phyloP scores from a whole-genome alignment of 2,888 invertebrate genomes.

The Leucania comma region DNA sequence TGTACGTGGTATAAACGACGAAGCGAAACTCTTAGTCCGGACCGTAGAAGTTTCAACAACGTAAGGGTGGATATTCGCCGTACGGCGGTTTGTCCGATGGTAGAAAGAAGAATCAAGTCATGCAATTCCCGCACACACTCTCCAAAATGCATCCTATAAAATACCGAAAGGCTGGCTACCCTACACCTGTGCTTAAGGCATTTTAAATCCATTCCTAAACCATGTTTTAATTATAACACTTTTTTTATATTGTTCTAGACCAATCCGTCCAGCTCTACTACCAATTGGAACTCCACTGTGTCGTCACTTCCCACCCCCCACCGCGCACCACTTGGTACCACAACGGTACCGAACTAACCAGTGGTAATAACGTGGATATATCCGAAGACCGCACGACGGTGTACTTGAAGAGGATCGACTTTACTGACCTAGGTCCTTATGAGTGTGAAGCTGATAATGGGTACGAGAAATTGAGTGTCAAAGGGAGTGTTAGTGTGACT shows the following conservation, averaged over 20 bases:
- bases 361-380: conserved; percentile 65
- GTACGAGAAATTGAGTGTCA: conserved; percentile 74
- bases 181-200: too few relatives aligned
- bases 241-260: conserved; percentile 68
- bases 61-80: too few relatives aligned
- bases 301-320: conserved; percentile 73
- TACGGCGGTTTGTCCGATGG: too few relatives aligned
- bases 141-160: too few relatives aligned
- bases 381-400: conserved; percentile 71
- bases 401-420: conserved; percentile 75
- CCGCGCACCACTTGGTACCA: conserved; percentile 77
- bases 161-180: too few relatives aligned
- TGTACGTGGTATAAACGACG: too few relatives aligned
- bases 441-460: conserved; percentile 89
- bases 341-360: conserved; percentile 73
- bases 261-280: conserved; percentile 77
- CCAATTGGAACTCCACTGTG: conserved; percentile 73
- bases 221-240: too few relatives aligned
- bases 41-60: too few relatives aligned
- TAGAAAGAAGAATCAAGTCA: too few relatives aligned
- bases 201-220: too few relatives aligned
- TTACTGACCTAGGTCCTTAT: conserved; percentile 85
- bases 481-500: conserved; percentile 74
- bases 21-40: too few relatives aligned
- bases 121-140: too few relatives aligned